Base-by-base conservation (phyloP, 2,113 vertebrate species). In the Caranx ignobilis region DNA sequence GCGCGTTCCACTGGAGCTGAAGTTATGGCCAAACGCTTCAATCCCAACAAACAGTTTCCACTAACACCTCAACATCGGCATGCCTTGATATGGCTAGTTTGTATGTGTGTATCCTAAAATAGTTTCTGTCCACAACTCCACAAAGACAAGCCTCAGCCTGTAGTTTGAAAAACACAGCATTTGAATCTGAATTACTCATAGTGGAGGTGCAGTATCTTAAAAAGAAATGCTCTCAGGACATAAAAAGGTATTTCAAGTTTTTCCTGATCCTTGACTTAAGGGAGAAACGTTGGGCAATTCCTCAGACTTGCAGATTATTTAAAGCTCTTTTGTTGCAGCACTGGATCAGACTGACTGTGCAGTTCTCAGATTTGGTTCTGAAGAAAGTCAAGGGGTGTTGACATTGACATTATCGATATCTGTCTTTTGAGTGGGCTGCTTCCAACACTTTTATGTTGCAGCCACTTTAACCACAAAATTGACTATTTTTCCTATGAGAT, bases 251-350 rank as follows among this genome's bases (percentile, higher is more conserved):
- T 50, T 39, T 77, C 69, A 37, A 35, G 45, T 72, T 69, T 19
- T 39, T 62, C 48, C 35, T 71, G 57, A 71, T 59, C 56, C n/a
- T 39, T 47, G 9, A 59, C 0, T 52, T 32, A n/a, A 31, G 21
- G 35, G 19, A 21, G 15, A 80, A 77, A 66, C 64, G 45, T 85
- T 85, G 59, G 57, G 83, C 56, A 86, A 81, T 54, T 71, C 34
- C 15, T 70, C n/a, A 61, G 60, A 61, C 32, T 13, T 68, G 37
- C 55, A 81, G 85, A 85, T 90, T 93, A 89, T 77, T 62, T 45
- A 77, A 78, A 83, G 74, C 52, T 39, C 55, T 76, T 84, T 66
- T 66, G 81, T 57, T 68, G 41, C 54, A 67, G 34, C 12, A n/a
- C 26, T 61, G 35, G 39, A 18, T 10, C 35, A 67, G 31, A 69